Evolutionary conservation across 2,888 invertebrate genomes (phyloP), one percentile per base, ranked within the genome.

Genomic region (Imbricaverruca yamaguchii): DNA sequence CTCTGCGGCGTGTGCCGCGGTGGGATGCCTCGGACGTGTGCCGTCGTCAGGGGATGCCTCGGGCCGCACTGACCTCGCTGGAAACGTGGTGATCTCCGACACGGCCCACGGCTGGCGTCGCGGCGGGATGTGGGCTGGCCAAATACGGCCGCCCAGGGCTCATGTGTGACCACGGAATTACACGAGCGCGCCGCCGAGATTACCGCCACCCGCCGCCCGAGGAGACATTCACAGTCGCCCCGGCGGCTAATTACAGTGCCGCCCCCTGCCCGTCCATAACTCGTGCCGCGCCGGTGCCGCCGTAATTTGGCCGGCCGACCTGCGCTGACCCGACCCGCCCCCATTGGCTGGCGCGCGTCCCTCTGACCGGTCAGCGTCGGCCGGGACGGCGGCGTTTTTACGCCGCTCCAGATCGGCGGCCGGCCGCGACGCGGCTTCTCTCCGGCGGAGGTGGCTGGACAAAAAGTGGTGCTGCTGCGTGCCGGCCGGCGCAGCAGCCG

Each of bases 331-430:
- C 12, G 15, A 13, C 69, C 69, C 69, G 69, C 69, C 65, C 65
- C 65, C 65, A n/a, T 23, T n/a, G n/a, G 10, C 69, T 8, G 15
- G 39, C 69, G 11, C 67, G 3, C 69, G 23, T 39, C 39, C 39
- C 25, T 12, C 39, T 39, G 69, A 39, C 69, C 69, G 69, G 69
- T 69, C 69, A 39, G 39, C 39, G 39, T 39, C 25, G 39, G 23
- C 23, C 65, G 65, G 23, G 61, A 18, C 61, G 61, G 61, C 61
- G 15, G 61, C 61, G 15, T 13, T 61, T 18, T 61, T 18, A 61
- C 18, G 69, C 69, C 69, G 69, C 69, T 69, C 69, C 69, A 69
- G 69, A 69, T 69, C 69, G 69, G 6, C 69, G 9, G 15, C 39
- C 39, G 39, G 39, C 39, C 39, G 39, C 39, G 39, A 39, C 39